Conservation (phyloP, 2,888 invertebrate species). For the Stenchaetothrips biformis region DNA sequence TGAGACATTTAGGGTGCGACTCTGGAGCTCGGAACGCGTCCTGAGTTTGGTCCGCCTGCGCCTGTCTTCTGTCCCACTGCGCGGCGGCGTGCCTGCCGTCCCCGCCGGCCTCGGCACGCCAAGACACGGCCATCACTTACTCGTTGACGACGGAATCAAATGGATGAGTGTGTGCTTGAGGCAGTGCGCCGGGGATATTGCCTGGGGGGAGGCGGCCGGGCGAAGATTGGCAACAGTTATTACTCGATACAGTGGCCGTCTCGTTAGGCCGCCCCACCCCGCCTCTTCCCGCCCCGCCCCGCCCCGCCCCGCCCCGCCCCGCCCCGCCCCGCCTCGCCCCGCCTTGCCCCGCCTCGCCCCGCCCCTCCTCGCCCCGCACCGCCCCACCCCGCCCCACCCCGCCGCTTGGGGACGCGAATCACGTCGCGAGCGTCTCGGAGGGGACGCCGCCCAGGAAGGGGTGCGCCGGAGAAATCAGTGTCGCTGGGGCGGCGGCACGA, state of each 20-base stretch:
- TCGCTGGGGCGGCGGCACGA: too few relatives aligned
- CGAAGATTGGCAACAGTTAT: constrained; percentile 21
- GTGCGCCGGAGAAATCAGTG: too few relatives aligned
- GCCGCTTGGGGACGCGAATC: neutral
- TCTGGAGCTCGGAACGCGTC: too few relatives aligned
- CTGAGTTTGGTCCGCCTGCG: too few relatives aligned
- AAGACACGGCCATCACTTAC: constrained; percentile 9
- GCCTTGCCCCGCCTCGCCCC: too few relatives aligned
- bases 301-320: too few relatives aligned
- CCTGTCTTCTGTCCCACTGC: too few relatives aligned
- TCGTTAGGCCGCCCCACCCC: neutral
- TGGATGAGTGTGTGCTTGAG: neutral
- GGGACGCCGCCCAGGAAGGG: neutral
- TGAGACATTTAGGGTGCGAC: neutral
- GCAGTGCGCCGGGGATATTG: neutral
- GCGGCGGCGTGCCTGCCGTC: too few relatives aligned
- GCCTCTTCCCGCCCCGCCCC: too few relatives aligned
- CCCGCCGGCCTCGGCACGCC: neutral
- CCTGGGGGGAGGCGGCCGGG: neutral
- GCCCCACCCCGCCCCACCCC: too few relatives aligned
- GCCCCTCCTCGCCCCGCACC: too few relatives aligned
- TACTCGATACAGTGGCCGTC: constrained; percentile 20
- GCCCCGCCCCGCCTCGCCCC: too few relatives aligned
- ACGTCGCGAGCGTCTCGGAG: constrained; percentile 1
- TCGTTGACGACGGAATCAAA: constrained; percentile 7